A percentile compares a stretch with the other conserved stretches of the same genome.
Conservation (phyloP, 2,113 vertebrate genomes). For the Thermophis baileyi region DNA sequence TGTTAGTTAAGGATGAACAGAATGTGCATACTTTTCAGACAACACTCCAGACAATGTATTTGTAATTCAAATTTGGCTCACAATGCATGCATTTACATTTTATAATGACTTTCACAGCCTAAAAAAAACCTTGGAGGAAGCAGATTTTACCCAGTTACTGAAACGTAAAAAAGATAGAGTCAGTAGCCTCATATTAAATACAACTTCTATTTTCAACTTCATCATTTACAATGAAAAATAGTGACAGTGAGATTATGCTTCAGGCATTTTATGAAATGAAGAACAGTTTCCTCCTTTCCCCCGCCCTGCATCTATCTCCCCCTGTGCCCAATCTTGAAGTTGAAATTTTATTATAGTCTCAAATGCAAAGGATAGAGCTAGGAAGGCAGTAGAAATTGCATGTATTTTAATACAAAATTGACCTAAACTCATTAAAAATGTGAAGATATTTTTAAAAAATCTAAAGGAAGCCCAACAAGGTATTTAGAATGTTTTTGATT, state of each 20-base stretch:
- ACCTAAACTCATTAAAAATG: neutral
- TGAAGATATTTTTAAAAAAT: neutral
- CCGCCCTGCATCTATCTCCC: neutral
- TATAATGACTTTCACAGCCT: constrained; percentile 52
- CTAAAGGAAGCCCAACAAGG: neutral
- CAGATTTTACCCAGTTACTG: constrained; percentile 22
- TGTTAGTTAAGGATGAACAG: constrained; percentile 48
- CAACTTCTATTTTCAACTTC: constrained; percentile 44
- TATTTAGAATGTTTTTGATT: neutral
- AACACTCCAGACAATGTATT: constrained; percentile 52
- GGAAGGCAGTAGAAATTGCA: neutral
- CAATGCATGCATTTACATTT: constrained; percentile 61
- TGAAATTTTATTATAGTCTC: constrained; percentile 42
- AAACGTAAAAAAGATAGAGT: constrained; percentile 38
- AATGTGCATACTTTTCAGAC: constrained; percentile 40
- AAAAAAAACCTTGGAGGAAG: constrained; percentile 40
- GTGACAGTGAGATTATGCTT: constrained; percentile 40
- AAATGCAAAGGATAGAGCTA: neutral
- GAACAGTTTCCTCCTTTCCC: neutral
- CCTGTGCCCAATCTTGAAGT: constrained; percentile 11
- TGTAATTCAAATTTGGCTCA: constrained; percentile 59
- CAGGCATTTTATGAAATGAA: constrained; percentile 17
- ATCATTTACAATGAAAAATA: constrained; percentile 44
- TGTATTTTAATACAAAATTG: constrained; percentile 6
- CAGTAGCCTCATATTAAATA: constrained; percentile 10